A percentile compares a stretch with the other conserved stretches of the same genome.
These are phyloP conservation scores for Ceramica pisi DNA, from an alignment of 2,888 invertebrate species.

Conservation along the genomic window DNA sequence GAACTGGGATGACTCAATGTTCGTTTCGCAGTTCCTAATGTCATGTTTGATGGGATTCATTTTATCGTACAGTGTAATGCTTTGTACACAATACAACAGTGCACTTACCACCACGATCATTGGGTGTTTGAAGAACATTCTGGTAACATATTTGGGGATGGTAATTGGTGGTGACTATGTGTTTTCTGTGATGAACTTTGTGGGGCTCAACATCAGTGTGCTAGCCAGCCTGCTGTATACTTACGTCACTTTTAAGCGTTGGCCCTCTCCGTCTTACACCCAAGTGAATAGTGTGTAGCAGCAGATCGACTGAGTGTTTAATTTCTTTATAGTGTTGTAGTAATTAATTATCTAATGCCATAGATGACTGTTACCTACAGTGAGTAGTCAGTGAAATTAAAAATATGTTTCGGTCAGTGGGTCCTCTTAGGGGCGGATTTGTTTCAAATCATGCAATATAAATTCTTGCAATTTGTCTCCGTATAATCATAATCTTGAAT, in stretches of 20 bases:
- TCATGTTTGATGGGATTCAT: slow-evolving; percentile 99
- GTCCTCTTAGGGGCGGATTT: too few species aligned
- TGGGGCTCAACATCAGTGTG: slow-evolving; percentile 99
- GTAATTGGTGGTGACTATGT: slow-evolving; percentile 99
- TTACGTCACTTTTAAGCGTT: slow-evolving; percentile 95
- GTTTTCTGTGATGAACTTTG: slow-evolving; percentile 98
- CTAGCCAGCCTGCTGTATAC: slow-evolving; percentile 96
- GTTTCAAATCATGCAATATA: slow-evolving; percentile 38
- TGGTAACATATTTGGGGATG: slow-evolving; percentile 99
- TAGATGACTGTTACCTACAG: slow-evolving; percentile 72
- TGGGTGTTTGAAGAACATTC: slow-evolving; percentile 99
- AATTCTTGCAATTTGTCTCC: background rate
- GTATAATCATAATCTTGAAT: background rate
- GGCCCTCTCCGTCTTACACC: slow-evolving; percentile 81
- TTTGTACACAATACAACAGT: slow-evolving; percentile 99
- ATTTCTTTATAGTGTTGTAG: slow-evolving; percentile 10
- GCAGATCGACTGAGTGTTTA: slow-evolving; percentile 69
- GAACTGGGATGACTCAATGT: slow-evolving; percentile 94
- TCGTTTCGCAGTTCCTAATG: slow-evolving; percentile 95
- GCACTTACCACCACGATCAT: slow-evolving; percentile 99
- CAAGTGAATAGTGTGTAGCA: slow-evolving; percentile 84
- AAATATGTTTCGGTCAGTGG: slow-evolving; percentile 22
- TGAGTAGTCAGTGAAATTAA: slow-evolving; percentile 27
- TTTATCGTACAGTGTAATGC: slow-evolving; percentile 97
- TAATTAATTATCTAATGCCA: slow-evolving; percentile 71